phyloP scores from a whole-genome alignment of 2,888 invertebrate species.

The Drosophila robusta region DNA sequence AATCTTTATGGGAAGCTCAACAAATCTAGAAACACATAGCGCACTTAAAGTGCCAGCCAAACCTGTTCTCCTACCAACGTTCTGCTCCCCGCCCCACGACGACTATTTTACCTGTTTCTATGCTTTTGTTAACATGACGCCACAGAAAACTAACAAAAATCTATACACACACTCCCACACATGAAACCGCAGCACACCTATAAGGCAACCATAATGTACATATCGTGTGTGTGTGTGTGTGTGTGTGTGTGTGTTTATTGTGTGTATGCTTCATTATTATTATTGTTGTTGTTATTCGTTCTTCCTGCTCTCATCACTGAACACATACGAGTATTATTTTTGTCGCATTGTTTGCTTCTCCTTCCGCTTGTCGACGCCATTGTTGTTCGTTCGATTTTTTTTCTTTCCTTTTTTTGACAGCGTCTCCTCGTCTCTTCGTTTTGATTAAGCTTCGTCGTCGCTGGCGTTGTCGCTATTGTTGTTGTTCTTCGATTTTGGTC shows the following conservation, averaged over 20 bases:
- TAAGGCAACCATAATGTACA: constrained; percentile 45
- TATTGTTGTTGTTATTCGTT: constrained; percentile 57
- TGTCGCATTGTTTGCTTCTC: constrained; percentile 74
- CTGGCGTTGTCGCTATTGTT: constrained; percentile 45
- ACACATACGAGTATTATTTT: constrained; percentile 64
- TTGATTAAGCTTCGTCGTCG: constrained; percentile 64
- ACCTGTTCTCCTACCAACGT: constrained; percentile 8
- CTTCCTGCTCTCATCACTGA: constrained; percentile 45
- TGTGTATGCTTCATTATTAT: constrained; percentile 55
- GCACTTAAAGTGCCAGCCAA: constrained; percentile 39
- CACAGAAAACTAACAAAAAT: constrained; percentile 69
- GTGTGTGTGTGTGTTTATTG: constrained; percentile 34
- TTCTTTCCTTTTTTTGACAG: constrained; percentile 47
- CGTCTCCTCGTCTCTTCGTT: constrained; percentile 52
- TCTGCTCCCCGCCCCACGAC: not conserved
- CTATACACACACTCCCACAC: constrained; percentile 30
- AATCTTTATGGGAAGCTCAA: constrained; percentile 7
- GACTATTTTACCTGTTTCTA: constrained; percentile 41
- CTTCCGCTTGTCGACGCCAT: constrained; percentile 66
- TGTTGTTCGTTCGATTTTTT: constrained; percentile 49
- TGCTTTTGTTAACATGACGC: constrained; percentile 76
- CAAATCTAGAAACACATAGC: constrained; percentile 15
- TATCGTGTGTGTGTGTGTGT: constrained; percentile 14
- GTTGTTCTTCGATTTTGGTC: constrained; percentile 71
- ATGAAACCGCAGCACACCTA: constrained; percentile 58